Evolutionary conservation across 2,113 vertebrate species (phyloP).

Genomic region (Percopsis transmontana): DNA sequence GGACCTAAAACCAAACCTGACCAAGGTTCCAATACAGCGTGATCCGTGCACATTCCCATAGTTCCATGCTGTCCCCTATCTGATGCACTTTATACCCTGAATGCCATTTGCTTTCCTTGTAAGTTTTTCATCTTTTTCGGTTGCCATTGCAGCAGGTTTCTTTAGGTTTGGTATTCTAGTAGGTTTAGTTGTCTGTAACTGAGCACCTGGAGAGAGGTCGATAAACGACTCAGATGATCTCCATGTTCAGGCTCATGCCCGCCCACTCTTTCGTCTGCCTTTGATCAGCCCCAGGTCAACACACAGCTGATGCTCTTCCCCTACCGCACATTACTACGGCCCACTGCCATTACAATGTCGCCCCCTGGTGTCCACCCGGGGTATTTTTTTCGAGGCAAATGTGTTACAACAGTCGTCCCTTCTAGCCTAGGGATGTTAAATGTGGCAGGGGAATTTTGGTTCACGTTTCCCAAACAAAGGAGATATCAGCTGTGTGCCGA

Average conservation of each 20-base stretch:
- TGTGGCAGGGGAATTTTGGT: background rate
- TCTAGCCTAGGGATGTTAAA: too few relatives aligned
- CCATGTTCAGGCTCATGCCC: constrained; percentile 23
- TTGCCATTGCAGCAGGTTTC: too few relatives aligned
- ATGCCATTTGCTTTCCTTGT: constrained; percentile 22
- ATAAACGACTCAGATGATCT: constrained; percentile 53
- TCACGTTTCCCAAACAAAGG: background rate
- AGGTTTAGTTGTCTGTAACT: background rate
- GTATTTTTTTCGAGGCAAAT: background rate
- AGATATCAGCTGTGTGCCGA: background rate
- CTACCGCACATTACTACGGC: constrained; percentile 7
- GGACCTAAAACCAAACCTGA: constrained; percentile 25
- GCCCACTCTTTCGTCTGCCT: constrained; percentile 54
- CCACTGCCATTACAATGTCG: background rate
- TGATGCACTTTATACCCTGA: constrained; percentile 62
- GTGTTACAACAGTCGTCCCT: background rate
- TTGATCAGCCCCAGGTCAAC: constrained; percentile 58
- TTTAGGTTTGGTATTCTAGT: background rate
- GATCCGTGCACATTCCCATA: constrained; percentile 53
- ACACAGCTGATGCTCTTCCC: background rate
- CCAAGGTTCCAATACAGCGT: constrained; percentile 23
- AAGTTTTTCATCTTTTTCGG: background rate
- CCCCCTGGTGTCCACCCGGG: constrained; percentile 8
- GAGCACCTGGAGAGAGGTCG: constrained; percentile 34
- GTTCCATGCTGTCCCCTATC: constrained; percentile 45